Base-by-base conservation (phyloP, 1,140 invertebrate species). In the Acromyrmex echinatior region DNA sequence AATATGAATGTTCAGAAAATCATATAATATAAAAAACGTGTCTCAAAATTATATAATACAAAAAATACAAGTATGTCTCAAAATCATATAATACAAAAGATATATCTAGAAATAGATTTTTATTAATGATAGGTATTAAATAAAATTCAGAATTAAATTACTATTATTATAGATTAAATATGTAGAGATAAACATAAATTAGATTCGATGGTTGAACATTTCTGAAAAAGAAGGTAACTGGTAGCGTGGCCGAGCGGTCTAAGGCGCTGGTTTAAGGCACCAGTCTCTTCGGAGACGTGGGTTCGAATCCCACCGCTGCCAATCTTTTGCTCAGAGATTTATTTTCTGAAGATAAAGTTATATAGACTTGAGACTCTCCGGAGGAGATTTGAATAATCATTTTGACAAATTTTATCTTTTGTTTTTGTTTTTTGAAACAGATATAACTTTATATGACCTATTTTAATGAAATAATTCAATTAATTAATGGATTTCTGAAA, bases 291-390 rank as follows among this genome's bases (percentile, higher is more conserved):
- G 98, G 98, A 97, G 98, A 98, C 98, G 98, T 99, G 98, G 98
- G 98, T 99, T 99, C 98, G 98, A 98, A 99, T 99, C 98, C 98
- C 98, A 98, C 98, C 98, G 98, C 98, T 98, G 98, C 98, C 98
- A 98, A 91, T 82, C 93, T 94, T 94, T 92, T 92, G n/a, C n/a
- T 2, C 58, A 25, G 21, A 14, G 12, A 63, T 63, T 2, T 28
- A 66, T 39, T 66, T 66, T 66, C 18, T 66, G 18, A 35, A 66
- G 18, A 66, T 66, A 66, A 63, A n/a, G 9, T n/a, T 66, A 35
- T 66, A 2, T 45, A 45, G 10, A 1, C 9, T 45, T 21, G 21
- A 62, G 21, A 25, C 16, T 53, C 21, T 63, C 7, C 3, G 5
- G 1, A 31, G 0, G 1, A 4, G 6, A 63, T 31, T 63, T 31